Evolutionary conservation across 2,797 vertebrate species (phyloP), one percentile per base, ranked within the genome.

Genomic region (Argya squamiceps): DNA sequence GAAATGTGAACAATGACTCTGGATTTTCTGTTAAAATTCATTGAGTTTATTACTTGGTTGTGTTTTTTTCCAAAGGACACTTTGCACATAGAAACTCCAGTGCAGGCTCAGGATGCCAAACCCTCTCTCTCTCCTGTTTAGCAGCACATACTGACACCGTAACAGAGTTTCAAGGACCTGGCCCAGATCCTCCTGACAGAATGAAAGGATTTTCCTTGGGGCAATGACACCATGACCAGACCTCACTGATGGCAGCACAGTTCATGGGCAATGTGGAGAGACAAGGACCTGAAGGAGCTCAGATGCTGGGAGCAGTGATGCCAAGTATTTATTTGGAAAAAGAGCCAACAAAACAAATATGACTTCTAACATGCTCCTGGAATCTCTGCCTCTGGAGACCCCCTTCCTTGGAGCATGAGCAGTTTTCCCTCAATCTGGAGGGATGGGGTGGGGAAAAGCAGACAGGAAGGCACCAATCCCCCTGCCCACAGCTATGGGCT

Each of bases 1-100:
- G 41, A 92, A 91, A 93, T 39, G 84, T 24, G 75, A 94, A 80
- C 75, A 92, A 93, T 70, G 71, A 71, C 78, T 92, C 70, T 11
- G 59, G 58, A 56, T 95, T 95, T 87, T 53, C 92, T 89, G 81
- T 52, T 87, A 34, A 82, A 93, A 84, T 39, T 46, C 68, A 50
- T 7, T 44, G 13, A 22, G 32, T 88, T 87, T 80, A 49, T 71
- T 74, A 37, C 52, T 92, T 53, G 71, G 49, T 18, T 56, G 59
- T 62, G 79, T 43, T 93, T 43, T 92, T 84, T 73, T 63, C 84
- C 70, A 87, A 65, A 88, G 83, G 41, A 74, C 47, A 52, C 75
- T 75, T 70, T 74, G 78, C 69, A 65, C 32, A 8, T 0, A 74
- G 52, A 73, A 87, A 34, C 10, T 12, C 22, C 1, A 5, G 36